A percentile compares a stretch with the other conserved stretches of the same genome.
These are phyloP conservation scores for Megaleporinus macrocephalus DNA, from an alignment of 2,113 vertebrate genomes.

Conservation along the genomic window DNA sequence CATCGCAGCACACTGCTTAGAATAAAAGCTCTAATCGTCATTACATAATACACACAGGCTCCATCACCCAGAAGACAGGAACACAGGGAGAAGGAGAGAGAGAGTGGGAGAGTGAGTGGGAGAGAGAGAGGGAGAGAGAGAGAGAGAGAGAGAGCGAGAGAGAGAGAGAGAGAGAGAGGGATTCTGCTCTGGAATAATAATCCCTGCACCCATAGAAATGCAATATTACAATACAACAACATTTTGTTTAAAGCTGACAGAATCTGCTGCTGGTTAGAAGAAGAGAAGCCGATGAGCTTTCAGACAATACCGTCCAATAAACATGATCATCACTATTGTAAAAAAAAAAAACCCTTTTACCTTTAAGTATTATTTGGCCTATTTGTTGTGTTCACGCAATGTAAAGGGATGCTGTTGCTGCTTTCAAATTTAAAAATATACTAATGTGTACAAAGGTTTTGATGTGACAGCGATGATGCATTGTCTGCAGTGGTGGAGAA, in stretches of 20 bases:
- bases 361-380: too few relatives aligned
- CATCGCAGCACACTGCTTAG: constrained; percentile 9
- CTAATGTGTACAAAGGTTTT: too few relatives aligned
- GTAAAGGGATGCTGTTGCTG: too few relatives aligned
- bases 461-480: too few relatives aligned
- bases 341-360: too few relatives aligned
- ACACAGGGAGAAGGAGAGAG: not conserved
- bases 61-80: not conserved
- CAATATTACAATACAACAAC: not conserved
- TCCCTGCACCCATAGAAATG: not conserved
- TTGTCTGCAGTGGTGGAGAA: too few relatives aligned
- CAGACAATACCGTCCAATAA: not conserved
- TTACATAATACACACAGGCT: constrained; percentile 48
- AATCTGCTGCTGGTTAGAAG: not conserved
- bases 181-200: not conserved
- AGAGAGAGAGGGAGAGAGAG: not conserved
- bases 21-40: constrained; percentile 39
- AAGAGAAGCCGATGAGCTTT: not conserved
- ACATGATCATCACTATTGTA: too few relatives aligned
- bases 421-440: too few relatives aligned
- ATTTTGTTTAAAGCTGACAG: not conserved
- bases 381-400: too few relatives aligned
- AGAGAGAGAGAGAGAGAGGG: too few relatives aligned
- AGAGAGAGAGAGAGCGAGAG: not conserved
- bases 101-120: not conserved